Conservation (phyloP, 2,888 invertebrate species). For the Xestia rhomboidea region DNA sequence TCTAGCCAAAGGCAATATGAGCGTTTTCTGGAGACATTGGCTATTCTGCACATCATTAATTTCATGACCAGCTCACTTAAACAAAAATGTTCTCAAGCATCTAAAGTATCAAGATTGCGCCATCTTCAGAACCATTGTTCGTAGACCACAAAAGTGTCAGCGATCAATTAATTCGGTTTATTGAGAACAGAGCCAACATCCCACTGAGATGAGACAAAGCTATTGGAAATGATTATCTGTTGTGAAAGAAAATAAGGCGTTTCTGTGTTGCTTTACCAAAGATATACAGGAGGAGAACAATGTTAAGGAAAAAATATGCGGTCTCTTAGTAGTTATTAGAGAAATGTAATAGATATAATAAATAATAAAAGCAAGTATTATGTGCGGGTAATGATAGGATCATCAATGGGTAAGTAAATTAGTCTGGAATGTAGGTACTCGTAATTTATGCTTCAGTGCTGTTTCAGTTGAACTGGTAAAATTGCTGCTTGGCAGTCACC, state of each 20-base stretch:
- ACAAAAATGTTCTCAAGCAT: not conserved
- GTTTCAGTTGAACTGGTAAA: not conserved
- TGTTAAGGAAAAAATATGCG: not conserved
- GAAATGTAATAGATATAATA: too few species aligned
- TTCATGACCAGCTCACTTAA: not conserved
- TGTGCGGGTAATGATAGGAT: not conserved
- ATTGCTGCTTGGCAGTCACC: too few species aligned
- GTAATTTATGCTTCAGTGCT: not conserved
- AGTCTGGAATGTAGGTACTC: not conserved
- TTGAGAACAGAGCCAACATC: slow-evolving; percentile 70
- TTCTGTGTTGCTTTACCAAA: slow-evolving; percentile 25
- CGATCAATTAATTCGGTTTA: slow-evolving; percentile 77
- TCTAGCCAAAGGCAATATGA: not conserved
- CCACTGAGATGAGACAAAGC: slow-evolving; percentile 66
- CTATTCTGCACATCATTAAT: not conserved
- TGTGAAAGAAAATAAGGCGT: slow-evolving; percentile 52
- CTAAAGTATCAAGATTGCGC: slow-evolving; percentile 66
- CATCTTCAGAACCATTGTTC: slow-evolving; percentile 63
- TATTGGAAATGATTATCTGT: slow-evolving; percentile 69
- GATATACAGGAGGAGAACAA: not conserved
- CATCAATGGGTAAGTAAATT: not conserved
- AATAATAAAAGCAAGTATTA: too few species aligned
- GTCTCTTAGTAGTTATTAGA: not conserved
- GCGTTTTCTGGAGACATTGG: not conserved
- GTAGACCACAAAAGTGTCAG: slow-evolving; percentile 70